Evolutionary conservation across 1,140 invertebrate genomes (phyloP).

Genomic region (Drosophila subpulchrella): DNA sequence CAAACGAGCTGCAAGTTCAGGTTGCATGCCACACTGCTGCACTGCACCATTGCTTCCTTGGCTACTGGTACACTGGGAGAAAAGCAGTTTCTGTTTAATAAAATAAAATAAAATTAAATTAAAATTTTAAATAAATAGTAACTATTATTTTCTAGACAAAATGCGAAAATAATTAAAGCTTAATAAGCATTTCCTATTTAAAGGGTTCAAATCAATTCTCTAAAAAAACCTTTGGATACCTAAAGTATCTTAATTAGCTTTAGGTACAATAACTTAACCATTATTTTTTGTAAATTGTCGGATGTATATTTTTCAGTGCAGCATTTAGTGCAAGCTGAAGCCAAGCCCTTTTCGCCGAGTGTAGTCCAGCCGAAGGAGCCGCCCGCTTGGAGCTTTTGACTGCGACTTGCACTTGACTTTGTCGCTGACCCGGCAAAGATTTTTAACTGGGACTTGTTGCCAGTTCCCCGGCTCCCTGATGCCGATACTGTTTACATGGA

Average conservation of each 20-base stretch:
- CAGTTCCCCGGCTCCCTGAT: conserved; percentile 18
- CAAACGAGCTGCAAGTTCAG: conserved; percentile 57
- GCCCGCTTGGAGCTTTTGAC: conserved; percentile 22
- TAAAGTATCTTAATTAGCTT: too few relatives aligned
- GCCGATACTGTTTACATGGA: conserved; percentile 83
- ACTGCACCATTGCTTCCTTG: conserved; percentile 11
- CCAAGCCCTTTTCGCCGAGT: neutral
- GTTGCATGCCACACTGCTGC: conserved; percentile 67
- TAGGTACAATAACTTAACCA: too few relatives aligned
- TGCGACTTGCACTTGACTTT: conserved; percentile 74
- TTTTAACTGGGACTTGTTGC: conserved; percentile 67
- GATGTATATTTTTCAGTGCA: too few relatives aligned
- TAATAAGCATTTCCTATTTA: too few relatives aligned
- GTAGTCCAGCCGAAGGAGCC: conserved; percentile 28
- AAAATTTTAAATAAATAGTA: neutral
- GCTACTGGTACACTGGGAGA: conserved; percentile 44
- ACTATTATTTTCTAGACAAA: too few relatives aligned
- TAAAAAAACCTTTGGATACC: too few relatives aligned
- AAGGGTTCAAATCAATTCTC: too few relatives aligned
- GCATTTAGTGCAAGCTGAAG: neutral
- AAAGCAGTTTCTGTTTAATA: neutral
- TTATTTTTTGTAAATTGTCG: too few relatives aligned
- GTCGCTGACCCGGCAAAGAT: conserved; percentile 76
- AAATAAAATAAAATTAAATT: neutral
- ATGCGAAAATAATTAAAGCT: too few relatives aligned